Evolutionary conservation across 2,113 vertebrate genomes (phyloP).

Genomic region (Colossoma macropomum): DNA sequence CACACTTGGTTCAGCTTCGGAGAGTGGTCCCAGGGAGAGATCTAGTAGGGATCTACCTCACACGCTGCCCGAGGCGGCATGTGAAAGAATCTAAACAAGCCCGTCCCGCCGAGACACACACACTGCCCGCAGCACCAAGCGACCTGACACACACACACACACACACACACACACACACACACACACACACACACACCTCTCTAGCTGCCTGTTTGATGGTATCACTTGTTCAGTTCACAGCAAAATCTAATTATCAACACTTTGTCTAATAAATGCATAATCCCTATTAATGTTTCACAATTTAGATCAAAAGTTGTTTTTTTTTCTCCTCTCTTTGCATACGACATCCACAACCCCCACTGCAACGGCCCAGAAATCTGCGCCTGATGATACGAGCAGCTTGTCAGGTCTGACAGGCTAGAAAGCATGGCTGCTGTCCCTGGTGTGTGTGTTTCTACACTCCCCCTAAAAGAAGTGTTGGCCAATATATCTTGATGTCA

Average conservation of each 20-base stretch:
- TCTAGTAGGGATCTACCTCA: conserved; percentile 83
- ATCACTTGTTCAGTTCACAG: conserved; percentile 78
- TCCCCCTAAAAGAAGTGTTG: neutral
- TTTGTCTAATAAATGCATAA: conserved; percentile 68
- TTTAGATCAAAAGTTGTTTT: conserved; percentile 71
- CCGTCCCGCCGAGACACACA: conserved; percentile 81
- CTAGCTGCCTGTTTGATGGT: conserved; percentile 71
- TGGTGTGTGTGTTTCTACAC: conserved; percentile 46
- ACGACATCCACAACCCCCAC: neutral
- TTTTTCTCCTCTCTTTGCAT: neutral
- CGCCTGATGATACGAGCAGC: conserved; percentile 32
- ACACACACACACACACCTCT: conserved; percentile 56
- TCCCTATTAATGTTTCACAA: conserved; percentile 70
- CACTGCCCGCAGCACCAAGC: conserved; percentile 81
- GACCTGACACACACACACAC: conserved; percentile 84
- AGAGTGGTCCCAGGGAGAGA: conserved; percentile 82
- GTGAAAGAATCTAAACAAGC: conserved; percentile 89
- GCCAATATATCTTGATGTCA: too few species aligned
- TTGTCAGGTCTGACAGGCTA: conserved; percentile 43
- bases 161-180: conserved; percentile 69
- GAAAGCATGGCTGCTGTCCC: conserved; percentile 3
- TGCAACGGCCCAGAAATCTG: conserved; percentile 22
- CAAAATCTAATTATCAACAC: conserved; percentile 73
- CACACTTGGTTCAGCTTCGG: conserved; percentile 59
- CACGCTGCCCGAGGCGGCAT: conserved; percentile 83